Conservation (phyloP, 2,888 invertebrate genomes). For the Eristalis arbustorum region DNA sequence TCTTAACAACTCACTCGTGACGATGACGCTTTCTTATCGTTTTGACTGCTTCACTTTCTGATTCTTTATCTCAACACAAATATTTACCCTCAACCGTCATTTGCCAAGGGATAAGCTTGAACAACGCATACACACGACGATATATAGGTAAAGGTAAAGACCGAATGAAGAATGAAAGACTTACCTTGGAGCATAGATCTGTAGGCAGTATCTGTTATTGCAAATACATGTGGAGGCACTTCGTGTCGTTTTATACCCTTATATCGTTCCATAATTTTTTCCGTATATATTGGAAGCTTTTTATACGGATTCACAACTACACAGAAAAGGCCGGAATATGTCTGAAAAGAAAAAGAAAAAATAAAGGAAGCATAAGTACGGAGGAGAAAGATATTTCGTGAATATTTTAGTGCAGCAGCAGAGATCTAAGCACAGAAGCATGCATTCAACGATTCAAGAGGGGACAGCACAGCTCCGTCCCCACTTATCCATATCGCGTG, state of each 20-base stretch:
- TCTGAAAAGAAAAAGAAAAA: constrained; percentile 84
- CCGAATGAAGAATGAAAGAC: constrained; percentile 69
- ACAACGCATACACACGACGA: constrained; percentile 8
- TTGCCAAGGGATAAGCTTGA: constrained; percentile 9
- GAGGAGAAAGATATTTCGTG: not conserved
- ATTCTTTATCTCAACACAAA: constrained; percentile 56
- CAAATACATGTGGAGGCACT: constrained; percentile 99
- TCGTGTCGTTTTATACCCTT: constrained; percentile 99
- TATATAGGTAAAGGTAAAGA: not conserved
- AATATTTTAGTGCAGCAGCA: constrained; percentile 17
- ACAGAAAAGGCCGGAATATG: constrained; percentile 99
- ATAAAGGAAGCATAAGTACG: not conserved
- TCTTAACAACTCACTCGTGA: constrained; percentile 19
- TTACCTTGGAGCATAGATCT: constrained; percentile 99
- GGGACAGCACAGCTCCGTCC: constrained; percentile 5
- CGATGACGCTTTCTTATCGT: constrained; percentile 37
- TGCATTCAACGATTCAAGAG: constrained; percentile 22
- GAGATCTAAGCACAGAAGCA: constrained; percentile 29
- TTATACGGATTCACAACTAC: constrained; percentile 99
- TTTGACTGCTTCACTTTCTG: not conserved
- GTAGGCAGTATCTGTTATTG: constrained; percentile 99
- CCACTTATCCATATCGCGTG: too few relatives aligned
- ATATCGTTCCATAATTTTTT: constrained; percentile 99
- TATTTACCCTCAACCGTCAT: constrained; percentile 46
- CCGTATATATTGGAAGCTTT: constrained; percentile 99